Evolutionary conservation across 64 coral and sea anemone genomes (phyloP).

Genomic region (Montipora cactus): DNA sequence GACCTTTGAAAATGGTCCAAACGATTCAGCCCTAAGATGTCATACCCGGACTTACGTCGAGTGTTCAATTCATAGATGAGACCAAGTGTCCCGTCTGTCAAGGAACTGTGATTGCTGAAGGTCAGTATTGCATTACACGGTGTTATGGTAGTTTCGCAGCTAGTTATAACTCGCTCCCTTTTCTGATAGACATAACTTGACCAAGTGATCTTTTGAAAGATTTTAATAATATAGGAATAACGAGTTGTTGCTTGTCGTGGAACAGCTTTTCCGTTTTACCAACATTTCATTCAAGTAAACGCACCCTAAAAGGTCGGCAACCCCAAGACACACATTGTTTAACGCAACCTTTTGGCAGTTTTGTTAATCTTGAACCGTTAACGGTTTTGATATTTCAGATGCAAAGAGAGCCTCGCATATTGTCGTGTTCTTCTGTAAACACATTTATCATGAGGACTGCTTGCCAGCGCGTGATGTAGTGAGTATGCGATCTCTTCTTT

Average conservation of each 20-base stretch:
- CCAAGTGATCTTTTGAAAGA: not conserved
- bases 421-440: slow-evolving; percentile 97
- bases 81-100: slow-evolving; percentile 77
- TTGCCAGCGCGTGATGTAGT: slow-evolving; percentile 82
- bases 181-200: not conserved
- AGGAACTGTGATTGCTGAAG: slow-evolving; percentile 71
- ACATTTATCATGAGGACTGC: slow-evolving; percentile 96
- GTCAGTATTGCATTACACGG: slow-evolving; percentile 29
- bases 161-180: too few relatives aligned
- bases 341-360: too few relatives aligned
- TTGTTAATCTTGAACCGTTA: not conserved
- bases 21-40: not conserved
- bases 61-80: slow-evolving; percentile 54
- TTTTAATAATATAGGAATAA: not conserved
- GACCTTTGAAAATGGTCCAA: too few relatives aligned
- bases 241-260: too few relatives aligned
- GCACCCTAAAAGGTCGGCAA: not conserved
- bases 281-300: not conserved
- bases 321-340: not conserved
- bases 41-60: not conserved
- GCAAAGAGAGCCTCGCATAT: slow-evolving; percentile 84
- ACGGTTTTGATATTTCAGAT: slow-evolving; percentile 58
- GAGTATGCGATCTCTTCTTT: not conserved
- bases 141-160: not conserved
- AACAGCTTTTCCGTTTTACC: too few relatives aligned